phyloP scores from a whole-genome alignment of 2,113 vertebrate species.

The Tychaedon coryphoeus region DNA sequence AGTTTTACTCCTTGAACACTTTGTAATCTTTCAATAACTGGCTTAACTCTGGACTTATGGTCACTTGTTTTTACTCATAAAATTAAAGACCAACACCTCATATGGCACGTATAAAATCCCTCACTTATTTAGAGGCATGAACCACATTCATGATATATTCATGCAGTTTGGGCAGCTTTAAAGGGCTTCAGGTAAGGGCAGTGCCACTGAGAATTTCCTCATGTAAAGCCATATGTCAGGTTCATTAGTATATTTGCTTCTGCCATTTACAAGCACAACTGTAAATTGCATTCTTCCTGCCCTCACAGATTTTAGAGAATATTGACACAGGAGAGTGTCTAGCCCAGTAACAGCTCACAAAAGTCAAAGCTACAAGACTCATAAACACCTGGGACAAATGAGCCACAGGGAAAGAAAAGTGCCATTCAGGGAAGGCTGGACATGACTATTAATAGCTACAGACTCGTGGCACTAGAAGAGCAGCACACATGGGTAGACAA shows the following conservation, averaged over 20 bases:
- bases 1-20: background rate
- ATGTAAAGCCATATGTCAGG: background rate
- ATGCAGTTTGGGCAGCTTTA: background rate
- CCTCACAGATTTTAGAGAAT: constrained; percentile 39
- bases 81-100: background rate
- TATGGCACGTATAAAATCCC: background rate
- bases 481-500: background rate
- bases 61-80: background rate
- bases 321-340: constrained; percentile 24
- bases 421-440: background rate
- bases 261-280: background rate
- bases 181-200: background rate
- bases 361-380: constrained; percentile 29
- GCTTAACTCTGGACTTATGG: background rate
- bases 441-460: background rate
- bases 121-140: background rate
- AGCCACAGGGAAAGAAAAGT: constrained; percentile 10
- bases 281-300: constrained; percentile 2
- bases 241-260: constrained; percentile 56
- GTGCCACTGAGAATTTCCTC: constrained; percentile 3
- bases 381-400: constrained; percentile 42
- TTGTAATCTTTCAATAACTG: background rate
- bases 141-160: background rate
- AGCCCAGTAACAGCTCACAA: constrained; percentile 12
- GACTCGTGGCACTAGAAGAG: background rate